Percentiles rank a stretch among this genome's conserved stretches.
Conservation (phyloP, 2,888 invertebrate species). For the Cactoblastis cactorum region DNA sequence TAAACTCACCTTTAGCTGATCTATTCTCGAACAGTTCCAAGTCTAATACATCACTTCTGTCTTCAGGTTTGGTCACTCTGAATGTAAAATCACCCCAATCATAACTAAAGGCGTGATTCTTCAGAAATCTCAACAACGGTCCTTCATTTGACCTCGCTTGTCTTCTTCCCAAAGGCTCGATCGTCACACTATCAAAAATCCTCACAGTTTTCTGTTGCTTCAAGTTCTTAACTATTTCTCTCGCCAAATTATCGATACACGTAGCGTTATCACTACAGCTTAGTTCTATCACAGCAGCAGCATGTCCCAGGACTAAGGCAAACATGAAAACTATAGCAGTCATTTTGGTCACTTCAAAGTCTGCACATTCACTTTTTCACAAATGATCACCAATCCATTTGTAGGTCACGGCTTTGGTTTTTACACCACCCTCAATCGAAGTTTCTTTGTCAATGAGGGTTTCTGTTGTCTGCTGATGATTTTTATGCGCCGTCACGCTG, state of each 20-base stretch:
- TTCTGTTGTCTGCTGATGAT: slow-evolving; percentile 57
- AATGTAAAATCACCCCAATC: slow-evolving; percentile 77
- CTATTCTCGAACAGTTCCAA: slow-evolving; percentile 68
- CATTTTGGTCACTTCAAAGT: slow-evolving; percentile 58
- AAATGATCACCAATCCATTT: slow-evolving; percentile 70
- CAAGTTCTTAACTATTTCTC: slow-evolving; percentile 71
- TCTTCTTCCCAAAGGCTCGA: slow-evolving; percentile 69
- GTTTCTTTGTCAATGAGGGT: slow-evolving; percentile 67
- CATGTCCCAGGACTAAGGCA: slow-evolving; percentile 52
- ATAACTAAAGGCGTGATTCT: slow-evolving; percentile 74
- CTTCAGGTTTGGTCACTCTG: slow-evolving; percentile 66
- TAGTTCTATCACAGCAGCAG: slow-evolving; percentile 55
- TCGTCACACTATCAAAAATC: slow-evolving; percentile 74
- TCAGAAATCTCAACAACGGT: slow-evolving; percentile 62
- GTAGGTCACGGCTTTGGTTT: slow-evolving; percentile 55
- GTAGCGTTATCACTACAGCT: slow-evolving; percentile 81
- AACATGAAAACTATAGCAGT: slow-evolving; percentile 58
- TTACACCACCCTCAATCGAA: slow-evolving; percentile 63
- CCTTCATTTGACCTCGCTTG: slow-evolving; percentile 60
- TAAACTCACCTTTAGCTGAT: slow-evolving; percentile 59
- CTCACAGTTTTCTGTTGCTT: slow-evolving; percentile 73
- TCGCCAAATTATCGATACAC: slow-evolving; percentile 75
- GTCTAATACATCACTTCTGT: slow-evolving; percentile 67
- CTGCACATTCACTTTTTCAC: slow-evolving; percentile 43
- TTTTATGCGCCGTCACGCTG: slow-evolving; percentile 75